A percentile compares a stretch with the other conserved stretches of the same genome.
Evolutionary conservation across 2,797 vertebrate species (phyloP).

Genomic region (Mionectes olivaceus): DNA sequence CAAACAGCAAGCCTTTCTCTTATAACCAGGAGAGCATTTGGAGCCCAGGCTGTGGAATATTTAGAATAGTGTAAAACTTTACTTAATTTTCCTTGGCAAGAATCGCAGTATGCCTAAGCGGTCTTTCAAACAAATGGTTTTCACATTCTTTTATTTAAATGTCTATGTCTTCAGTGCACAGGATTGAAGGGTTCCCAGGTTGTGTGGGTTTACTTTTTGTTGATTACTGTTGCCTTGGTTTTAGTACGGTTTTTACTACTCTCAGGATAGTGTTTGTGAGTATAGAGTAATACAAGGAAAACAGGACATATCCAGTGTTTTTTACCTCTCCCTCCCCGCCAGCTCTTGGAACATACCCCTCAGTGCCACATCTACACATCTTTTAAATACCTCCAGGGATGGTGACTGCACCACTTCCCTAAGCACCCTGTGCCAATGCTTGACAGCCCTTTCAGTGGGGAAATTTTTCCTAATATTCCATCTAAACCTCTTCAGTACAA

Average conservation of each 20-base stretch:
- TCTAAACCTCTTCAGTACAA: not conserved
- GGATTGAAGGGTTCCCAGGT: not conserved
- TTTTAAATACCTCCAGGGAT: not conserved
- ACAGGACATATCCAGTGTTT: rapidly evolving
- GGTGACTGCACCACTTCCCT: not conserved
- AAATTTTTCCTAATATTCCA: not conserved
- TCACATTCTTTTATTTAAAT: not conserved
- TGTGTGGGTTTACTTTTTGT: not conserved
- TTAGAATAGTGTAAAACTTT: not conserved
- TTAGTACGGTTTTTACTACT: not conserved
- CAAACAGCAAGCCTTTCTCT: not conserved
- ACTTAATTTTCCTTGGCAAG: not conserved
- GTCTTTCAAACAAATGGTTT: not conserved
- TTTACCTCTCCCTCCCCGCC: rapidly evolving
- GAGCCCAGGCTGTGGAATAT: not conserved
- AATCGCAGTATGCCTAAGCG: not conserved
- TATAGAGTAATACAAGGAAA: not conserved
- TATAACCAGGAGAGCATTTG: not conserved
- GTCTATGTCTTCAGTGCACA: not conserved
- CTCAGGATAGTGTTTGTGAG: not conserved
- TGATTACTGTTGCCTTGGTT: not conserved
- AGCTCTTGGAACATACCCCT: not conserved
- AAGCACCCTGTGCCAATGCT: not conserved
- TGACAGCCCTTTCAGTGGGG: not conserved
- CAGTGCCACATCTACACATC: rapidly evolving